Evolutionary conservation across 2,888 invertebrate genomes (phyloP).

Genomic region (Drosophila acutilabella): DNA sequence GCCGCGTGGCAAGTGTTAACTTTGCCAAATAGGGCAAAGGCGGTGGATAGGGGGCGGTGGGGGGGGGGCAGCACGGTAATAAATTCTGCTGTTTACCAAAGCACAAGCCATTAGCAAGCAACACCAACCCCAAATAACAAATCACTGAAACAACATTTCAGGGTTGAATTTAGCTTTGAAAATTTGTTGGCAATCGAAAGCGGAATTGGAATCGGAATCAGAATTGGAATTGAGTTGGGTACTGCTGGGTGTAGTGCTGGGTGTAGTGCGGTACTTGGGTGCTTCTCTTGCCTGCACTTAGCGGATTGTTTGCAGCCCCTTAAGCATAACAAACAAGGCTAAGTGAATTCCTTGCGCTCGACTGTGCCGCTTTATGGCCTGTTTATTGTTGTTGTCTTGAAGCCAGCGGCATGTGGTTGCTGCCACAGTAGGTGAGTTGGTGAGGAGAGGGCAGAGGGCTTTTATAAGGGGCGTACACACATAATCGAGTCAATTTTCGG

Average conservation of each 20-base stretch:
- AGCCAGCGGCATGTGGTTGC: slow-evolving; percentile 28
- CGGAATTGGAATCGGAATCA: not conserved
- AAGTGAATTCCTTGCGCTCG: slow-evolving; percentile 81
- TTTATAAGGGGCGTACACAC: slow-evolving; percentile 56
- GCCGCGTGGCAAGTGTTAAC: slow-evolving; percentile 82
- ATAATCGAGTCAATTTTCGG: slow-evolving; percentile 83
- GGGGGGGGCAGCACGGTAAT: slow-evolving; percentile 57
- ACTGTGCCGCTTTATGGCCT: slow-evolving; percentile 81
- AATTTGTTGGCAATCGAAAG: not conserved
- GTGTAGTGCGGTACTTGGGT: slow-evolving; percentile 28
- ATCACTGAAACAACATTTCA: slow-evolving; percentile 81
- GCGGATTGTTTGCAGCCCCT: slow-evolving; percentile 84
- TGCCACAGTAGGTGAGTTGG: not conserved
- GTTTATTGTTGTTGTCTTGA: slow-evolving; percentile 74
- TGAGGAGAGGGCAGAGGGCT: not conserved
- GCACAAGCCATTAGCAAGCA: slow-evolving; percentile 83
- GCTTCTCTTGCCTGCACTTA: slow-evolving; percentile 80
- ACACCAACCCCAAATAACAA: slow-evolving; percentile 80
- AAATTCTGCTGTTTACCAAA: slow-evolving; percentile 81
- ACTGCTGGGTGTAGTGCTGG: not conserved
- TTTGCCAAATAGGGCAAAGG: slow-evolving; percentile 60
- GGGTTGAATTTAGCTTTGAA: slow-evolving; percentile 10
- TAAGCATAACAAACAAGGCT: slow-evolving; percentile 85
- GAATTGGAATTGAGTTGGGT: not conserved
- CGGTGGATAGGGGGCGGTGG: not conserved